These are phyloP conservation scores for Brevimyrus niger DNA, from an alignment of 2,113 vertebrate genomes.

Conservation along the genomic window DNA sequence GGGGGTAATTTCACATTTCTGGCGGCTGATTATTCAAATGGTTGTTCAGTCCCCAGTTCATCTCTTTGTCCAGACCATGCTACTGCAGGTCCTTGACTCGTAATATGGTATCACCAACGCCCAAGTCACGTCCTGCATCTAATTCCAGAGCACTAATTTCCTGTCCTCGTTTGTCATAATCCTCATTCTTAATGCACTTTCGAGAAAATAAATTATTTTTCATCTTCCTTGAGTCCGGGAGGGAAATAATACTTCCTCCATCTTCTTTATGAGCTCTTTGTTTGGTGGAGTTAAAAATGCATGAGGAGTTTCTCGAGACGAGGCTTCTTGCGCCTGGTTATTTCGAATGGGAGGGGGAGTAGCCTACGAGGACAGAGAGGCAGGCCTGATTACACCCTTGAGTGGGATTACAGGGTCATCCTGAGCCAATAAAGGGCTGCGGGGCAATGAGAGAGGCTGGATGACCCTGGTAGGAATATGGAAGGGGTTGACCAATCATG, in stretches of 20 bases:
- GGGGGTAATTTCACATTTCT: not conserved
- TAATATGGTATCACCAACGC: not conserved
- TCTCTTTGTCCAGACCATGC: not conserved
- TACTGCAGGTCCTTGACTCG: not conserved
- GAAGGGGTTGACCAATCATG: not conserved
- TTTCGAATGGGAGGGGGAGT: not conserved
- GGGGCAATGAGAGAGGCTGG: not conserved
- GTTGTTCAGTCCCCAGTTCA: not conserved
- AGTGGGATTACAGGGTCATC: not conserved
- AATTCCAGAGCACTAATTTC: not conserved
- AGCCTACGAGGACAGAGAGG: not conserved
- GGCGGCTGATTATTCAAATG: not conserved
- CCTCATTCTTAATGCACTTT: not conserved
- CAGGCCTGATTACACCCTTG: not conserved
- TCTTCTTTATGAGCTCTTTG: not conserved
- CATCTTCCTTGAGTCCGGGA: not conserved
- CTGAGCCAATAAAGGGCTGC: not conserved
- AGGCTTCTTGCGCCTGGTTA: not conserved
- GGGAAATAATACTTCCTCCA: not conserved
- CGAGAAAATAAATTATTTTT: constrained; percentile 6
- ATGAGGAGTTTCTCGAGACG: not conserved
- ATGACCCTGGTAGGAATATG: not conserved
- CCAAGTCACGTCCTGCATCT: not conserved
- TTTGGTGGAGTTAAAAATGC: not conserved
- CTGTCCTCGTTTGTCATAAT: not conserved